Base-by-base conservation (phyloP, 2,888 invertebrate genomes). In the Rambutsinella grinnellia region DNA sequence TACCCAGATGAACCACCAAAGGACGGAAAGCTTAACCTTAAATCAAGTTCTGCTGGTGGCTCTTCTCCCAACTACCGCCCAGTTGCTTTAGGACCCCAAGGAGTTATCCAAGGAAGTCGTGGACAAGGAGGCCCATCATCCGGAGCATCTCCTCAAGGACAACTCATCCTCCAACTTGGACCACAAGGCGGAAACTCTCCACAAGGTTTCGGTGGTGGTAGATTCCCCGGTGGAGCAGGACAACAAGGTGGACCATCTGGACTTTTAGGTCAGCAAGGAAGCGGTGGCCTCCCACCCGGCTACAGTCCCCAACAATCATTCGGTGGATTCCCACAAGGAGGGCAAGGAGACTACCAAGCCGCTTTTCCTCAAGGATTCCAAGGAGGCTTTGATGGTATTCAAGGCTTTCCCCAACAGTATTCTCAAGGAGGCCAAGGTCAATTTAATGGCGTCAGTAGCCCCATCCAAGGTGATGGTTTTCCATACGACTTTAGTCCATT, bases 1-100 rank as follows among this genome's bases (percentile, higher is more conserved):
- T 82, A 70, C 51, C 80, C 80, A 10, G 82, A 82, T 62, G 54
- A 75, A 15, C 61, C 58, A 36, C 82, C 82, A 63, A 69, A 71
- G 21, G 49, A 60, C 49, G 65, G 58, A 27, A 47, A 57, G 24
- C 23, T 60, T 2, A 13, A 21, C 17, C 28, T 60, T 24, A 57
- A 58, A n/a, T 6, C 23, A 17, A 27, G 24, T 8, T 13, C n/a
- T n/a, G 51, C 51, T 2, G 49, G 13, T 17, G 68, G 61, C 5
- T 21, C 57, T 24, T 44, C 26, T 53, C 53, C 1, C 47, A 51
- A 36, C 17, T 77, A 77, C 54, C 47, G 51, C 24, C 78, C 80
- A 6, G 49, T 46, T n/a, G 51, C 71, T 3, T 58, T 77, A 26
- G 77, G 77, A 26, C 77, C 76, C 13, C 72, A 58, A 58, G 63